Evolutionary conservation across 2,888 invertebrate species (phyloP).

Genomic region (Callyntrura guangdongensis): DNA sequence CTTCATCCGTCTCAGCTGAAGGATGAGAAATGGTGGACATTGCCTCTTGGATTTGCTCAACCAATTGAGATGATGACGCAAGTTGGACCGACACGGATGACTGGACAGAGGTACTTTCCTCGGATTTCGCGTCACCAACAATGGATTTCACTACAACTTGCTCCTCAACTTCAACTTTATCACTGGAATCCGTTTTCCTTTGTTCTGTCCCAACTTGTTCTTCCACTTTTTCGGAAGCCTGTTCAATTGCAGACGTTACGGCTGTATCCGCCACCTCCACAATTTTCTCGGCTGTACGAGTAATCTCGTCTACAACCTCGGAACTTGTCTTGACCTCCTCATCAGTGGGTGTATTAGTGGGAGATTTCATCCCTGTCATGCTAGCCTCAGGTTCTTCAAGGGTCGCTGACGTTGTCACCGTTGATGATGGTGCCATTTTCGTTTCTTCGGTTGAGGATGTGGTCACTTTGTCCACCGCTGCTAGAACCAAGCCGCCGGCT

Average conservation of each 20-base stretch:
- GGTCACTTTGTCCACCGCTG: conserved; percentile 54
- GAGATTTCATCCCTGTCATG: conserved; percentile 60
- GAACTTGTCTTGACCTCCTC: neutral
- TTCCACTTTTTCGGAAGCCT: conserved; percentile 77
- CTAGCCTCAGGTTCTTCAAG: conserved; percentile 26
- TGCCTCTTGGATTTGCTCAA: conserved; percentile 69
- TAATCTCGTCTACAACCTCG: conserved; percentile 41
- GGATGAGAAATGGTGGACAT: conserved; percentile 66
- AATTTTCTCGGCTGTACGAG: conserved; percentile 61
- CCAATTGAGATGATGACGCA: conserved; percentile 35
- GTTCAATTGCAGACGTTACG: conserved; percentile 66
- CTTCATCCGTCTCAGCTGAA: conserved; percentile 32
- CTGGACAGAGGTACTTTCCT: conserved; percentile 25
- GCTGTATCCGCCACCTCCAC: conserved; percentile 75
- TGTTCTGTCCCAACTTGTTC: conserved; percentile 51
- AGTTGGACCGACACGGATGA: conserved; percentile 21
- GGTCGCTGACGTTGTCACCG: neutral
- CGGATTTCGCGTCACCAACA: neutral
- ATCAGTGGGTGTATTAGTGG: conserved; percentile 54
- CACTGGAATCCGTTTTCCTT: conserved; percentile 26
- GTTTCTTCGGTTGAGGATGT: neutral
- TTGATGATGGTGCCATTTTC: neutral
- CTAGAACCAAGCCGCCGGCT: conserved; percentile 58
- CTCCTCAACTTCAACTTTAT: conserved; percentile 39
- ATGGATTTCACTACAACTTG: conserved; percentile 8